Evolutionary conservation across 2,888 invertebrate species (phyloP).

Genomic region (Ormyrus pomaceus): DNA sequence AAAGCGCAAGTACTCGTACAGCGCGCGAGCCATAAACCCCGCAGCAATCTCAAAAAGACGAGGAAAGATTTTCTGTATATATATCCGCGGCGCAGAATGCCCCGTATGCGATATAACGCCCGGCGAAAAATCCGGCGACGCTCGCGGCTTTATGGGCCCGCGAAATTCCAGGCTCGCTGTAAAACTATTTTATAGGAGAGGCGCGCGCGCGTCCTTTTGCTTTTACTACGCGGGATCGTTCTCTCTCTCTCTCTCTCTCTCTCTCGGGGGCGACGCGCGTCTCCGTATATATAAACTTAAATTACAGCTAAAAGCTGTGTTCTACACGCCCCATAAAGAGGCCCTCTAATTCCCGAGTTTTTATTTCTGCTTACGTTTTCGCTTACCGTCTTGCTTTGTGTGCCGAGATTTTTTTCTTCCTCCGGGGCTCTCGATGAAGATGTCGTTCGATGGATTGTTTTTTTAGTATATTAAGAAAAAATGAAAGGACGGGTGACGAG

Average conservation of each 20-base stretch:
- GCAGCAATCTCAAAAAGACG: no score
- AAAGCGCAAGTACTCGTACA: no score
- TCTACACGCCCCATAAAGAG: slow-evolving; percentile 66
- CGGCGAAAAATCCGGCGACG: no score
- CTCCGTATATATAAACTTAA: slow-evolving; percentile 63
- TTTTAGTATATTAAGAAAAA: no score
- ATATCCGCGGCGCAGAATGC: no score
- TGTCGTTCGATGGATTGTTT: slow-evolving; percentile 16
- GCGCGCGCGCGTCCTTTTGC: background rate
- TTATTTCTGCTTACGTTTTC: slow-evolving; percentile 52
- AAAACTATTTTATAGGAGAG: slow-evolving; percentile 75
- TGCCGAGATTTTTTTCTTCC: slow-evolving; percentile 10
- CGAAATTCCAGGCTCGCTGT: slow-evolving; percentile 73
- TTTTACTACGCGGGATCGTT: background rate
- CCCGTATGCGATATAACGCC: no score
- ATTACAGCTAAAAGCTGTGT: slow-evolving; percentile 72
- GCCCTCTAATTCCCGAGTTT: slow-evolving; percentile 56
- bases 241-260: slow-evolving; percentile 52
- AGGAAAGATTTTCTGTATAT: no score
- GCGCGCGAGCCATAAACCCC: no score
- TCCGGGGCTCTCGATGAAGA: slow-evolving; percentile 6
- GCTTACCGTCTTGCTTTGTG: slow-evolving; percentile 5
- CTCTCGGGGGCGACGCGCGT: slow-evolving; percentile 23
- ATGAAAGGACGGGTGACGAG: no score
- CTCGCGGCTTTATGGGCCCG: slow-evolving; percentile 69